Evolutionary conservation across 2,888 invertebrate species (phyloP).

Genomic region (Ophraella communa): DNA sequence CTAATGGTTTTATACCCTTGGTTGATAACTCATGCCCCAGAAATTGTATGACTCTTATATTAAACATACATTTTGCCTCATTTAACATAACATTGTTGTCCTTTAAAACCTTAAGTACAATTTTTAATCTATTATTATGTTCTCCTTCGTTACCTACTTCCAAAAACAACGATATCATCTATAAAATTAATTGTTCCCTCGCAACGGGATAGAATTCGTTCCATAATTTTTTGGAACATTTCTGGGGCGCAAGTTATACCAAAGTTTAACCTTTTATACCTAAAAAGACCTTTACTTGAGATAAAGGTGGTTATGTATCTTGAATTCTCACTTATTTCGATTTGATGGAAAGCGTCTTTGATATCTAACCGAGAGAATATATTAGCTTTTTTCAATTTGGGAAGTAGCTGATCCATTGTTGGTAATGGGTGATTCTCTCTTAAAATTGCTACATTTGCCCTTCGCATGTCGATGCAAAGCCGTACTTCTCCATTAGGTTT

Average conservation of each 20-base stretch:
- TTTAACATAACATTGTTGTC: background rate
- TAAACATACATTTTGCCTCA: background rate
- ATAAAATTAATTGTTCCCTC: background rate
- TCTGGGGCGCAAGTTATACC: too few relatives aligned
- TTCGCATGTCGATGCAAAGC: constrained; percentile 48
- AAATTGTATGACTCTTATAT: background rate
- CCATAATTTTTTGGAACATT: too few relatives aligned
- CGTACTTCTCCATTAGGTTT: constrained; percentile 42
- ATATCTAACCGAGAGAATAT: constrained; percentile 21
- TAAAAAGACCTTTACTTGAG: constrained; percentile 10
- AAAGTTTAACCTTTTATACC: constrained; percentile 7
- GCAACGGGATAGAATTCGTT: too few relatives aligned
- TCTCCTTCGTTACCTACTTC: background rate
- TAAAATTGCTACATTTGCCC: too few relatives aligned
- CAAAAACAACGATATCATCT: background rate
- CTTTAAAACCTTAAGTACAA: background rate
- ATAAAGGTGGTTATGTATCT: constrained; percentile 19
- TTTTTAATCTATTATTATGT: background rate
- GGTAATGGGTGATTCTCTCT: too few relatives aligned
- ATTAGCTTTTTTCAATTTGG: constrained; percentile 43
- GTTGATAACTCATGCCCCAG: background rate
- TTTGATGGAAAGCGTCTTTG: constrained; percentile 9
- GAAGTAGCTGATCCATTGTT: constrained; percentile 41
- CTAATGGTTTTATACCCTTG: background rate
- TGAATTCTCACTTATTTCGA: constrained; percentile 1